Percentiles rank a stretch among this genome's conserved stretches.
phyloP scores from a whole-genome alignment of 2,888 invertebrate species.

The Anthrax anthrax region DNA sequence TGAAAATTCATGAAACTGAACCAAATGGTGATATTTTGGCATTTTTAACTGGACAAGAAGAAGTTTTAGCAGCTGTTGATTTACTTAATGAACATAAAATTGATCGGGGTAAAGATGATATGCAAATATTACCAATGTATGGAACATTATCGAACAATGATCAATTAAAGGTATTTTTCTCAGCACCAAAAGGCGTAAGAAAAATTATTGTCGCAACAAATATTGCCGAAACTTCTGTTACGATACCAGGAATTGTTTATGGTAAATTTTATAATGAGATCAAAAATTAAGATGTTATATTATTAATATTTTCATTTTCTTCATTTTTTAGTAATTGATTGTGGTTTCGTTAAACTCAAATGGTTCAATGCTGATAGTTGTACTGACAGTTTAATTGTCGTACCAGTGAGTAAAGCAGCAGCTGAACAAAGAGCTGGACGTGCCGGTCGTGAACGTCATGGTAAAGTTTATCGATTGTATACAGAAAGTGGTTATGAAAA shows the following conservation, averaged over 20 bases:
- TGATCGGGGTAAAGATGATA: constrained; percentile 36
- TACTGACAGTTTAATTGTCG: constrained; percentile 68
- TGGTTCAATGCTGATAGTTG: constrained; percentile 76
- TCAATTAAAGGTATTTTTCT: constrained; percentile 69
- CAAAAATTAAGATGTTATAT: neutral
- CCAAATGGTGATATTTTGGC: constrained; percentile 77
- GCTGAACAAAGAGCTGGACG: constrained; percentile 87
- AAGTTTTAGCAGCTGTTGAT: constrained; percentile 66
- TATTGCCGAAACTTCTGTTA: constrained; percentile 93
- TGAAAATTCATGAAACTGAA: constrained; percentile 78
- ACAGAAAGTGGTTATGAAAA: constrained; percentile 61
- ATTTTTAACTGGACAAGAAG: constrained; percentile 89
- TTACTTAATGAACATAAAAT: constrained; percentile 42
- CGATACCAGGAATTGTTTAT: constrained; percentile 83
- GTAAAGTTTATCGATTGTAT: constrained; percentile 74
- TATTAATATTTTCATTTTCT: neutral
- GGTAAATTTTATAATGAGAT: constrained; percentile 40
- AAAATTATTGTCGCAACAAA: constrained; percentile 92
- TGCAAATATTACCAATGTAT: constrained; percentile 78
- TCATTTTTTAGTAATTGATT: constrained; percentile 61
- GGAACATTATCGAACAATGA: constrained; percentile 71
- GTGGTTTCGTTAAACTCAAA: constrained; percentile 88
- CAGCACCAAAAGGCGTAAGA: constrained; percentile 52
- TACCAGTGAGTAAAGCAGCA: constrained; percentile 74
- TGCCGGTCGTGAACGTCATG: constrained; percentile 70